Percentiles rank a stretch among this genome's conserved stretches.
Conservation (phyloP, 2,797 vertebrate species). For the Tokudaia tokunoshimensis region DNA sequence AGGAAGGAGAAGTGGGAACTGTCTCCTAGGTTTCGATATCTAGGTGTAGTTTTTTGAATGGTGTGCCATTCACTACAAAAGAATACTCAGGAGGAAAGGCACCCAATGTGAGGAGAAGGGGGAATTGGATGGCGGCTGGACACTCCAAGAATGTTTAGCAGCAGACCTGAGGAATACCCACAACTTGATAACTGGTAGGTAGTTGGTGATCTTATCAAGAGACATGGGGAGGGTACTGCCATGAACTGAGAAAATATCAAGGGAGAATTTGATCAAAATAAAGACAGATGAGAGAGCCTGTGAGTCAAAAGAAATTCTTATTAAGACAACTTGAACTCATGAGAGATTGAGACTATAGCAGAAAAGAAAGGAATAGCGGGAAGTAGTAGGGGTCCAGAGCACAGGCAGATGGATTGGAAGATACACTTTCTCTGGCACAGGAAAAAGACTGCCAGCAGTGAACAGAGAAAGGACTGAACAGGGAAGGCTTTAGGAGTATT, state of each 20-base stretch:
- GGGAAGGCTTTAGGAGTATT: not conserved
- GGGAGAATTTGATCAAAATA: not conserved
- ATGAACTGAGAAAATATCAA: not conserved
- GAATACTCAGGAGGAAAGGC: not conserved
- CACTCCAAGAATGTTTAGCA: not conserved
- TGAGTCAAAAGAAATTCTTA: conserved; percentile 6
- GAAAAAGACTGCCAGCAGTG: not conserved
- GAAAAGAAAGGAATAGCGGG: not conserved
- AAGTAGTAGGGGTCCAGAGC: not conserved
- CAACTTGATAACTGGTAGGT: not conserved
- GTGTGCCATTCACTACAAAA: not conserved
- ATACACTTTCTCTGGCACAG: not conserved
- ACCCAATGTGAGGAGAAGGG: not conserved
- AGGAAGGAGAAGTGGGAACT: not conserved
- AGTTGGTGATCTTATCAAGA: not conserved
- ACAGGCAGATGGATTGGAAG: not conserved
- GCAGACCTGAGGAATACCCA: not conserved
- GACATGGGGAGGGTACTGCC: not conserved
- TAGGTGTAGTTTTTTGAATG: not conserved
- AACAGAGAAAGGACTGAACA: not conserved
- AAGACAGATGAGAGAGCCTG: not conserved
- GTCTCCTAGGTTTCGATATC: not conserved
- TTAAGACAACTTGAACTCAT: not conserved
- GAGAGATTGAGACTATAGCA: not conserved
- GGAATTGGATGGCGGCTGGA: not conserved